Evolutionary conservation across 1,140 invertebrate genomes (phyloP).

Genomic region (Solenopsis invicta): DNA sequence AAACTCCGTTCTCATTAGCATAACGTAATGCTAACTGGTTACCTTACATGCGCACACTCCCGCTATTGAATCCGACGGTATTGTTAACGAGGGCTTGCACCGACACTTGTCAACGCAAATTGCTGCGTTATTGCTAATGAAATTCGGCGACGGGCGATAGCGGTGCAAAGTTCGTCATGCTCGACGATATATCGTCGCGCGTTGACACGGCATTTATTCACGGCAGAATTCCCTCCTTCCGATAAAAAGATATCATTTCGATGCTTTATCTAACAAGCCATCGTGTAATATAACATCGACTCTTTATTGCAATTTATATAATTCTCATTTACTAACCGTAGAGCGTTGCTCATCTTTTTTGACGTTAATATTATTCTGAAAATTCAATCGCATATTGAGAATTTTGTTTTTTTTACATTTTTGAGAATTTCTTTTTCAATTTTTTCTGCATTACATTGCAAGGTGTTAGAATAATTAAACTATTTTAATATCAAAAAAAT

Average conservation of each 20-base stretch:
- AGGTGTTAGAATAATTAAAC: too few relatives aligned
- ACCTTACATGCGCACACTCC: background rate
- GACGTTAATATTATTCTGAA: too few relatives aligned
- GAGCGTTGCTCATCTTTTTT: too few relatives aligned
- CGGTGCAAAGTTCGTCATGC: background rate
- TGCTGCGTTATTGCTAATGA: slow-evolving; percentile 20
- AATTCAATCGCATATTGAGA: too few relatives aligned
- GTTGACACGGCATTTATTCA: background rate
- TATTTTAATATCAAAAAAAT: too few relatives aligned
- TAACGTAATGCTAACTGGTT: slow-evolving; percentile 40
- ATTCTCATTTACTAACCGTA: too few relatives aligned
- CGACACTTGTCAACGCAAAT: slow-evolving; percentile 41
- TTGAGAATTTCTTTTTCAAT: too few relatives aligned
- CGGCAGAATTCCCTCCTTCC: background rate
- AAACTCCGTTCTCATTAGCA: slow-evolving; percentile 62
- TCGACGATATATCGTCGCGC: background rate
- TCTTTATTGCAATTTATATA: background rate
- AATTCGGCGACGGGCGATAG: slow-evolving; percentile 7
- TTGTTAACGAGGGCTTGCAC: slow-evolving; percentile 36
- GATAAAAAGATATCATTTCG: too few relatives aligned
- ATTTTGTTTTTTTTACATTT: too few relatives aligned
- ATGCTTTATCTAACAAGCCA: background rate
- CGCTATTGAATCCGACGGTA: slow-evolving; percentile 37
- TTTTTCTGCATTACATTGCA: too few relatives aligned
- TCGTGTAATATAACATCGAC: background rate